A percentile compares a stretch with the other conserved stretches of the same genome.
phyloP scores from a whole-genome alignment of 2,113 vertebrate genomes.

The Channa maculata region DNA sequence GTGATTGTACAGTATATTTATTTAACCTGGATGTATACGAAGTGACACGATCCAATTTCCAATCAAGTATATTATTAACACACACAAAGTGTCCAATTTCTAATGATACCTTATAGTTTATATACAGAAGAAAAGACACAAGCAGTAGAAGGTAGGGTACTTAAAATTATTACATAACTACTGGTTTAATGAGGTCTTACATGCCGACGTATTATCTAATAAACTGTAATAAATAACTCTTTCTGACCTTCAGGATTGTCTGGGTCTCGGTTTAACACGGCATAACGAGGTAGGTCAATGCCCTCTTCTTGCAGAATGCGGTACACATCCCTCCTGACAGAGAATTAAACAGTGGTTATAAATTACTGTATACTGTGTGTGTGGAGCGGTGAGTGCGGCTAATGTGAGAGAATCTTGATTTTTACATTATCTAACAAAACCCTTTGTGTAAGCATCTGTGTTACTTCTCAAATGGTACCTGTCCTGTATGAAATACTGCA shows the following conservation, averaged over 20 bases:
- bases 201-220: neutral
- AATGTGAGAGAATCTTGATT: no score
- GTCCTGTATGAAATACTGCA: constrained; percentile 99
- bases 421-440: neutral
- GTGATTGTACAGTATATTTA: neutral
- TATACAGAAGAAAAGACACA: no score
- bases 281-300: constrained; percentile 95
- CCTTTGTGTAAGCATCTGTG: neutral
- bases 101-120: no score
- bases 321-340: constrained; percentile 93
- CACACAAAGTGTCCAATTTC: no score
- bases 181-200: neutral
- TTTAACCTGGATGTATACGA: neutral
- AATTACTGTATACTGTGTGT: neutral
- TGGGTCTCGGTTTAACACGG: constrained; percentile 94
- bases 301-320: constrained; percentile 96
- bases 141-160: no score
- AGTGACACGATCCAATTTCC: no score
- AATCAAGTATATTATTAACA: no score
- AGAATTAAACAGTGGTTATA: neutral
- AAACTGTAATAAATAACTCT: neutral
- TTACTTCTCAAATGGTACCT: constrained; percentile 79
- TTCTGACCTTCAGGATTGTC: constrained; percentile 92
- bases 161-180: neutral
- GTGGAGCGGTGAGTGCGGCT: no score